Base-by-base conservation (phyloP, 2,888 invertebrate genomes). In the Ypsolopha sequella region DNA sequence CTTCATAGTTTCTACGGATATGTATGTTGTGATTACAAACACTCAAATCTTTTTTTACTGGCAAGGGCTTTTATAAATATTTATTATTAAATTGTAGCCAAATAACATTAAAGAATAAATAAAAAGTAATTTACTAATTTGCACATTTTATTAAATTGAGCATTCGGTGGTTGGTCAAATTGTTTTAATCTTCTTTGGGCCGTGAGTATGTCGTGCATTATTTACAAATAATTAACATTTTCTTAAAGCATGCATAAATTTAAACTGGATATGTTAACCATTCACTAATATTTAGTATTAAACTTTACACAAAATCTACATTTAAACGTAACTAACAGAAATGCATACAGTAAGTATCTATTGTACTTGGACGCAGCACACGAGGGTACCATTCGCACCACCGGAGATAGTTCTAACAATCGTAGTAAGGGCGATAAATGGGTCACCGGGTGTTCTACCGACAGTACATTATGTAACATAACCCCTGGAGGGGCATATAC, bases 151-250 rank as follows among this genome's bases (percentile, higher is more conserved):
- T 54, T 55, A 63, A 57, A 61, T 65, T 69, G 66, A 69, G 69
- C 68, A 66, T 64, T 64, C 68, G 65, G 65, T 64, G 66, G 67
- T 65, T 52, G 56, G 51, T 51, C 8, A 41, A 13, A 14, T 43
- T 13, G n/a, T 6, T 43, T 39, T 33, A 35, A 54, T 45, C 50
- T 51, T 59, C 58, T 62, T 61, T 60, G 58, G 59, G 51, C 53
- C 54, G 48, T 52, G 41, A 49, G 49, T 49, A 49, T 41, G 36
- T 36, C 11, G 6, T 14, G 36, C 36, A 48, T 24, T 36, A 48
- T 48, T 48, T 36, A 48, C 36, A 46, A 46, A 46, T 13, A n/a
- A 35, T 2, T 46, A 6, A n/a, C 38, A n/a, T 38, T 38, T n/a
- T 10, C n/a, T 38, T 38, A 38, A 38, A 38, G 38, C 38, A 38